A percentile compares a stretch with the other conserved stretches of the same genome.
Evolutionary conservation across 1,140 invertebrate genomes (phyloP).

Genomic region (Drosophila sp.): DNA sequence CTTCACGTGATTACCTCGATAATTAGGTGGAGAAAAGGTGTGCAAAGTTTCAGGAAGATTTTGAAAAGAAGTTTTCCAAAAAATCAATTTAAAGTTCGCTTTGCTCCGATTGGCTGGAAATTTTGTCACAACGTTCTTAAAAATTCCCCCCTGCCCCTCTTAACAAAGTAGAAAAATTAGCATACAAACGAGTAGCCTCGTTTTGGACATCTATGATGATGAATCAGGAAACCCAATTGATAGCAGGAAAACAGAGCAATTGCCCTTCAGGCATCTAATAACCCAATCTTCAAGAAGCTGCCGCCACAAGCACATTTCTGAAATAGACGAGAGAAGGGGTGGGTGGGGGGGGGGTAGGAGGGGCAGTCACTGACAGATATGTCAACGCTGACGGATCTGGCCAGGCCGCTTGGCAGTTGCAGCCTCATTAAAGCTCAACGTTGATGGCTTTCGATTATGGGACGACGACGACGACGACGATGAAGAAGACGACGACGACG

Average conservation of each 20-base stretch:
- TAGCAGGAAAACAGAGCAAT: constrained; percentile 1
- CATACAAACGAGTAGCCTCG: background rate
- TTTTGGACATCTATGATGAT: background rate
- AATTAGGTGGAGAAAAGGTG: no score
- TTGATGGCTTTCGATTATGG: constrained; percentile 22
- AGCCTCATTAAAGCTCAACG: constrained; percentile 38
- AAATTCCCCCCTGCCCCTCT: background rate
- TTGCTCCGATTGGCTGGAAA: no score
- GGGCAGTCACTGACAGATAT: constrained; percentile 45
- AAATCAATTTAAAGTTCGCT: no score
- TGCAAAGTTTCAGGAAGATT: no score
- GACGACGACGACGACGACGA: constrained; percentile 19
- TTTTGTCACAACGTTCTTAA: no score
- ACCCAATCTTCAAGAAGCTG: constrained; percentile 17
- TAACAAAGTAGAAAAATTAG: background rate
- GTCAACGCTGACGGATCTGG: constrained; percentile 45
- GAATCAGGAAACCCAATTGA: background rate
- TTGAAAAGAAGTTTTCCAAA: no score
- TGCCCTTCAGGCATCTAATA: constrained; percentile 9
- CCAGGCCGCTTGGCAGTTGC: background rate
- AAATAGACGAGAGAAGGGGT: background rate
- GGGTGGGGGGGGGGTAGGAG: background rate
- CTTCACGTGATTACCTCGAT: no score
- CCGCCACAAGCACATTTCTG: constrained; percentile 6
- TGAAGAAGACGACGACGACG: constrained; percentile 9